Conservation (phyloP, 2,797 vertebrate genomes). For the Rhyacichthys aspro region DNA sequence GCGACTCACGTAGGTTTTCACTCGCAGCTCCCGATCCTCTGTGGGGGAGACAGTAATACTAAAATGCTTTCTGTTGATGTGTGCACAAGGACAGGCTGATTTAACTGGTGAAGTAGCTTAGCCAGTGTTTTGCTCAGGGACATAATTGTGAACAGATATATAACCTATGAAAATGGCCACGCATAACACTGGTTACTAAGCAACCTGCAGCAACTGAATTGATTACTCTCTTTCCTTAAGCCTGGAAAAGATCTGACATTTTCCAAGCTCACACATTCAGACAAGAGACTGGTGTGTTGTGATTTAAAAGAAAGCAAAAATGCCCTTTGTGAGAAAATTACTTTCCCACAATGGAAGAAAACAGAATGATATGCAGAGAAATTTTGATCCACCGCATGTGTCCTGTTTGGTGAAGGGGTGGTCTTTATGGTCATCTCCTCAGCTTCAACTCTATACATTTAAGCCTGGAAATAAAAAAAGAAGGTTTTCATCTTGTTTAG, state of each 20-base stretch:
- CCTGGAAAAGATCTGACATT: slow-evolving; percentile 47
- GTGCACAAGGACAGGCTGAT: slow-evolving; percentile 59
- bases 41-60: slow-evolving; percentile 58
- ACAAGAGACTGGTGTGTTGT: slow-evolving; percentile 18
- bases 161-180: slow-evolving; percentile 68
- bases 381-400: not conserved
- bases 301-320: slow-evolving; percentile 21
- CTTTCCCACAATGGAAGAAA: not conserved
- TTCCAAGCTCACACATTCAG: slow-evolving; percentile 35
- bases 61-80: slow-evolving; percentile 68
- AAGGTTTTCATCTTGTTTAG: not conserved
- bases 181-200: slow-evolving; percentile 69
- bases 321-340: not conserved
- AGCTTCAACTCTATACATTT: too few relatives aligned
- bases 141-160: slow-evolving; percentile 64
- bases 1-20: slow-evolving; percentile 63
- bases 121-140: slow-evolving; percentile 63
- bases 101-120: slow-evolving; percentile 58
- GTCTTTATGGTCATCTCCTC: too few relatives aligned
- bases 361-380: not conserved
- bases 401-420: not conserved
- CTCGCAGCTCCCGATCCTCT: slow-evolving; percentile 57
- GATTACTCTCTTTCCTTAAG: slow-evolving; percentile 55
- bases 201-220: slow-evolving; percentile 60
- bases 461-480: not conserved